Conservation (phyloP, 2,797 vertebrate genomes). For the Eremophila alpestris region DNA sequence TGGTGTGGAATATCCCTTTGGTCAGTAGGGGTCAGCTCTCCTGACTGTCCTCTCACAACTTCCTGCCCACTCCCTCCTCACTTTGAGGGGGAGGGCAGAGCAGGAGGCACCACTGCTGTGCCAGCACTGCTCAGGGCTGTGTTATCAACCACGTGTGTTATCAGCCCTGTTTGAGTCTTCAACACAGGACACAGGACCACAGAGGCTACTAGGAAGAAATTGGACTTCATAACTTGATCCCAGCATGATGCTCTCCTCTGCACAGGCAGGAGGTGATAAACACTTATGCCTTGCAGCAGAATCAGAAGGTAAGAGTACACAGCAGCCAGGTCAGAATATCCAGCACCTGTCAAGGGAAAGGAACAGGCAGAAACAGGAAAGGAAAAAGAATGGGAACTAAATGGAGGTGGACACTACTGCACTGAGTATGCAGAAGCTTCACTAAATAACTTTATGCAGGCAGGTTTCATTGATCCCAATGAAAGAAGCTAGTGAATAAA, state of each 20-base stretch:
- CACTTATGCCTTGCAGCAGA: neutral
- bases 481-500: neutral
- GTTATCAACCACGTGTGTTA: no score
- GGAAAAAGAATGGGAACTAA: neutral
- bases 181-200: neutral
- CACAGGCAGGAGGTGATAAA: neutral
- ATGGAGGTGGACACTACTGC: no score
- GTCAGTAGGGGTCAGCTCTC: neutral
- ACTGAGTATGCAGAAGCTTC: neutral
- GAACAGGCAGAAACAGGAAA: neutral
- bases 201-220: neutral
- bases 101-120: neutral
- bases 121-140: neutral
- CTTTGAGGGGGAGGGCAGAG: neutral
- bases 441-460: neutral
- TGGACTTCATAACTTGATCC: neutral
- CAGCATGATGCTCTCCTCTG: neutral
- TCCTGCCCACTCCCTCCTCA: neutral
- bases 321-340: neutral
- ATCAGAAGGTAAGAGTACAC: neutral
- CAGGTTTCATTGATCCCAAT: neutral
- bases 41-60: rapidly evolving
- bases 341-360: neutral
- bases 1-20: neutral
- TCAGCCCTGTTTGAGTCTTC: neutral